Evolutionary conservation across 2,888 invertebrate genomes (phyloP).

Genomic region (Conops quadrifasciatus): DNA sequence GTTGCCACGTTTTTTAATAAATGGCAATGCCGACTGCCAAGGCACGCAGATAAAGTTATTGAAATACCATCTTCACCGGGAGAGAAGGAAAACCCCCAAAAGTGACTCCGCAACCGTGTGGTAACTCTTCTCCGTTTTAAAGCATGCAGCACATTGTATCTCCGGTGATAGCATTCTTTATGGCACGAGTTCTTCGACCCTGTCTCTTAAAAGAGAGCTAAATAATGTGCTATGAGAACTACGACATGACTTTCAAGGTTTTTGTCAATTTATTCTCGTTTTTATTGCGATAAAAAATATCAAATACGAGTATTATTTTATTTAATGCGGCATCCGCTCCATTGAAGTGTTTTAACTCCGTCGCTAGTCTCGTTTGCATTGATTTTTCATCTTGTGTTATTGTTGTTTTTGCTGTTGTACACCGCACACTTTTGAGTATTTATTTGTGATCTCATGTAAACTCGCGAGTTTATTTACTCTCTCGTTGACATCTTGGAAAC

Average conservation of each 20-base stretch:
- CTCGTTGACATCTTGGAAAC: slow-evolving; percentile 12
- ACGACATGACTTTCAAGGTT: too few species aligned
- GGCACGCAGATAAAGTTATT: slow-evolving; percentile 30
- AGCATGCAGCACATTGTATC: background rate
- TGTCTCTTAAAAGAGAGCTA: too few species aligned
- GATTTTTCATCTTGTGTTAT: background rate
- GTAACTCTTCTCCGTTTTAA: background rate
- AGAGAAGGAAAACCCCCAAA: background rate
- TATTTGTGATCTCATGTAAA: slow-evolving; percentile 11
- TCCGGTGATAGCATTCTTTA: background rate
- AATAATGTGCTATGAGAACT: too few species aligned
- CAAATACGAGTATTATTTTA: background rate
- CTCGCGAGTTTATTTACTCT: slow-evolving; percentile 14
- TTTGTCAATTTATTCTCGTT: too few species aligned
- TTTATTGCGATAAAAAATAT: background rate
- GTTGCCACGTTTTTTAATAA: slow-evolving; percentile 17
- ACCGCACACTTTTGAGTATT: background rate
- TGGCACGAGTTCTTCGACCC: background rate
- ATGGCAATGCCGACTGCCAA: slow-evolving; percentile 8
- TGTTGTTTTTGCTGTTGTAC: background rate
- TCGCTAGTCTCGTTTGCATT: background rate
- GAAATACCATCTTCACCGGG: background rate
- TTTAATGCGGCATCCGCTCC: too few species aligned
- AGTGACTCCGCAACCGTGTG: background rate
- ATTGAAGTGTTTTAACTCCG: too few species aligned